Evolutionary conservation across 23 tunicate genomes (phyloP), one percentile per base, ranked within the genome.

Genomic region (Aplidium turbinatum): DNA sequence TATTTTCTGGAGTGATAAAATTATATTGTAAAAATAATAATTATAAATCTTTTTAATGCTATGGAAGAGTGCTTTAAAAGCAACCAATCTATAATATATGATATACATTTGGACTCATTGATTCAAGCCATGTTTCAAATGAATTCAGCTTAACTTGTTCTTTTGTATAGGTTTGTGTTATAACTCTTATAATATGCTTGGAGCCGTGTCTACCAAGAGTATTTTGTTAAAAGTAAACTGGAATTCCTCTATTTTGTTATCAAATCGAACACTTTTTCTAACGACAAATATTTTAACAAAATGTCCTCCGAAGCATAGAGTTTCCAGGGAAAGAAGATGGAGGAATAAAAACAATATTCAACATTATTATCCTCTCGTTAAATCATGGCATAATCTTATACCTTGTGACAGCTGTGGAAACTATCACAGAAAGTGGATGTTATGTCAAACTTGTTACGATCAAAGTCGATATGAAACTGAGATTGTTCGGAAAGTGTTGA

Each of bases 401-500:
- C 77, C 77, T 35, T 90, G 97, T 53, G 89, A 78, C 32, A 53
- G 42, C 50, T 90, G 97, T 78, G 97, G 97, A 57, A 70, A 56
- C 1, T 72, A 55, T 27, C 75, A 82, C 40, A 77, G 85, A 63
- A 90, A 90, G 62, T 90, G 63, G 75, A 81, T 83, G 31, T 40
- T 90, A 35, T 90, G 97, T 56, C 38, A 58, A 36, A 82, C 89
- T 20, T 90, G 97, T 71, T 90, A 90, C 45, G 81, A 90, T 46
- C 97, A 90, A 39, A 90, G 89, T n/a, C 62, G 97, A 72, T 90
- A 63, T 55, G 97, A 90, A 73, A 90, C 97, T 1, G 77, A 90
- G 45, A 57, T 25, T 1, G 82, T 90, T 1, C 74, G 89, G 25
- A 56, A 70, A 46, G 47, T 77, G 31, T 51, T 90, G 38, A 22